Evolutionary conservation across 2,113 vertebrate genomes (phyloP).

Genomic region (Brachionichthys hirsutus): DNA sequence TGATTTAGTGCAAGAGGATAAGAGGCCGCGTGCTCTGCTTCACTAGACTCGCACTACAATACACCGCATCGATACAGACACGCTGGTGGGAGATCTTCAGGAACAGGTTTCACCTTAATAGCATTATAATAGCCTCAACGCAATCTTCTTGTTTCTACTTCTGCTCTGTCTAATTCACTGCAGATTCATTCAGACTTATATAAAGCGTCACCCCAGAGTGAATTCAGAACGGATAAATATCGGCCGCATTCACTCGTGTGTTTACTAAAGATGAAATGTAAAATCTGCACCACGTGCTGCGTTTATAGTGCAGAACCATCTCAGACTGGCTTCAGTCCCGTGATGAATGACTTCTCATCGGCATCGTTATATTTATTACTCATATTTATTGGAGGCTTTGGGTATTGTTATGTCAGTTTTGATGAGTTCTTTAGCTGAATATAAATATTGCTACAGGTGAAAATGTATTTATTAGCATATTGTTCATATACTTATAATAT

Average conservation of each 20-base stretch:
- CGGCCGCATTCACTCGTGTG: not conserved
- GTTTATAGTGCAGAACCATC: not conserved
- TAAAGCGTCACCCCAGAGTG: not conserved
- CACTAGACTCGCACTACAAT: no score
- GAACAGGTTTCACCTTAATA: no score
- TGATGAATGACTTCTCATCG: no score
- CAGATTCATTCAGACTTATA: not conserved
- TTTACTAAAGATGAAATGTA: constrained; percentile 3
- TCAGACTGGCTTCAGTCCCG: not conserved
- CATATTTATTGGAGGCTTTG: not conserved
- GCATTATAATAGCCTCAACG: no score
- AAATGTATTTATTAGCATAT: no score
- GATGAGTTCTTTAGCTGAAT: no score
- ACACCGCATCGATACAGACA: not conserved
- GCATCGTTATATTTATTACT: not conserved
- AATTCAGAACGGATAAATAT: not conserved
- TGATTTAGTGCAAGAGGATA: not conserved
- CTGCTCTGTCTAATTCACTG: no score
- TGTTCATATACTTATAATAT: no score
- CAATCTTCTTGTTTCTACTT: no score
- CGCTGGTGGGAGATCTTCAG: not conserved
- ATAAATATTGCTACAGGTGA: not conserved
- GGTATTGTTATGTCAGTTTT: not conserved
- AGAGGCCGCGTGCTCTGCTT: no score
- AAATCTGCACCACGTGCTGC: not conserved